phyloP scores from a whole-genome alignment of 1,140 invertebrate genomes.

The Brachionus plicatilis region DNA sequence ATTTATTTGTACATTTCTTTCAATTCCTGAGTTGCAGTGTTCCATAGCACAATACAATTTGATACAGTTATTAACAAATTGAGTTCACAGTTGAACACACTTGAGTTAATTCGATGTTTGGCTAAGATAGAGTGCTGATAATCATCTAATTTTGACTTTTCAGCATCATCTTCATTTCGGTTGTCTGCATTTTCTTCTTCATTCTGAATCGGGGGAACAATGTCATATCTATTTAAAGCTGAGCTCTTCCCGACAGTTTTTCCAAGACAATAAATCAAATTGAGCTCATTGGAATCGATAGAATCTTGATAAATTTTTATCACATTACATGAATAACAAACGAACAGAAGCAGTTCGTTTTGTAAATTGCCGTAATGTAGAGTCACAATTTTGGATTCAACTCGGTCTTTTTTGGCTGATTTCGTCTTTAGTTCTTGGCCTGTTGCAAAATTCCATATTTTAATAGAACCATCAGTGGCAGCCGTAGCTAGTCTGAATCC shows the following conservation, averaged over 20 bases:
- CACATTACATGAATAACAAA: constrained; percentile 49
- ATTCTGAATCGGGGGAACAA: not conserved
- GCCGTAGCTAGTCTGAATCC: constrained; percentile 52
- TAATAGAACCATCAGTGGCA: constrained; percentile 51
- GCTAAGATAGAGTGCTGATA: not conserved
- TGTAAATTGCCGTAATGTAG: constrained; percentile 44
- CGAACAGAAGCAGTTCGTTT: constrained; percentile 47
- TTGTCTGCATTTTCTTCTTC: not conserved
- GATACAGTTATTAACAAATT: not conserved
- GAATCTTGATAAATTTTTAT: constrained; percentile 48
- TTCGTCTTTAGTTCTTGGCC: constrained; percentile 46
- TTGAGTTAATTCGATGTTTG: not conserved
- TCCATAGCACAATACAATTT: not conserved
- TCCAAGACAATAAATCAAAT: constrained; percentile 11
- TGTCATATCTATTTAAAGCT: not conserved
- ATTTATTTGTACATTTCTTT: not conserved
- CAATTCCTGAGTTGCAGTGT: not conserved
- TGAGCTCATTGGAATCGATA: constrained; percentile 31
- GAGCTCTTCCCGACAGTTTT: not conserved
- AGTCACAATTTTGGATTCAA: constrained; percentile 47
- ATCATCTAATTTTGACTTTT: not conserved
- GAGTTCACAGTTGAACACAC: not conserved
- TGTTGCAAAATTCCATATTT: constrained; percentile 54
- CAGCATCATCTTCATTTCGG: not conserved
- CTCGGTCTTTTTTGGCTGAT: not conserved